These are phyloP conservation scores for Astyanax mexicanus DNA, from an alignment of 2,797 vertebrate species.

Conservation along the genomic window DNA sequence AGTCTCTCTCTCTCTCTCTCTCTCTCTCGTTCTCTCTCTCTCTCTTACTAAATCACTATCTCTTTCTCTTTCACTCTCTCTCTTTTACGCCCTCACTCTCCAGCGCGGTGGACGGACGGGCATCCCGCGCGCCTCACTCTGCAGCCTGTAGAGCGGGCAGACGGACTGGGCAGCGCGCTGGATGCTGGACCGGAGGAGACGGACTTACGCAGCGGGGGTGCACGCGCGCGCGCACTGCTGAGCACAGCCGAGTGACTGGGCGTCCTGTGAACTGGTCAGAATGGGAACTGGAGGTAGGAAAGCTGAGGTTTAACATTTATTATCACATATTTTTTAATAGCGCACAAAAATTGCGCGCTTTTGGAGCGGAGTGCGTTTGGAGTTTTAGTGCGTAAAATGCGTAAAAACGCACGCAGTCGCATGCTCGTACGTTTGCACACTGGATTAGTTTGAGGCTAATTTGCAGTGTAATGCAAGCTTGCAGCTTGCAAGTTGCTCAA, in stretches of 20 bases:
- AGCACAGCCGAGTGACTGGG: slow-evolving; percentile 26
- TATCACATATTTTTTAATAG: background rate
- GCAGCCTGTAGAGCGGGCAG: background rate
- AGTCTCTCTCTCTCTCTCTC: background rate
- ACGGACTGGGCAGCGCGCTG: background rate
- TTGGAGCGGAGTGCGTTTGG: background rate
- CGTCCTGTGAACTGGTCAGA: slow-evolving; percentile 27
- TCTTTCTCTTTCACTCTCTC: too few species aligned
- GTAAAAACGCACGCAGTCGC: background rate
- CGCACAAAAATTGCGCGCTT: background rate
- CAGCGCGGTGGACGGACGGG: slow-evolving; percentile 1
- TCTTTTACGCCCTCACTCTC: too few species aligned
- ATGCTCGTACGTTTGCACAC: background rate
- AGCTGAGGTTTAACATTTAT: background rate
- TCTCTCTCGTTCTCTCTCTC: too few species aligned
- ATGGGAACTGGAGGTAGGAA: slow-evolving; percentile 55
- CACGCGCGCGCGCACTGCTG: slow-evolving; percentile 13
- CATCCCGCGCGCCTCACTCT: background rate
- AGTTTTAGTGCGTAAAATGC: background rate
- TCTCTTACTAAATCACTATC: too few species aligned
- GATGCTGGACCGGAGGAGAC: too few species aligned
- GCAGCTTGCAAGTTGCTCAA: too few species aligned
- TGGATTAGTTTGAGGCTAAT: too few species aligned
- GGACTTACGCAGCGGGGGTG: background rate
- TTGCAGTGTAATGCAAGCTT: too few species aligned